A percentile compares a stretch with the other conserved stretches of the same genome.
Conservation (phyloP, 30 jellyfish, hydroid and myxozoan species). For the Mastigias papua region DNA sequence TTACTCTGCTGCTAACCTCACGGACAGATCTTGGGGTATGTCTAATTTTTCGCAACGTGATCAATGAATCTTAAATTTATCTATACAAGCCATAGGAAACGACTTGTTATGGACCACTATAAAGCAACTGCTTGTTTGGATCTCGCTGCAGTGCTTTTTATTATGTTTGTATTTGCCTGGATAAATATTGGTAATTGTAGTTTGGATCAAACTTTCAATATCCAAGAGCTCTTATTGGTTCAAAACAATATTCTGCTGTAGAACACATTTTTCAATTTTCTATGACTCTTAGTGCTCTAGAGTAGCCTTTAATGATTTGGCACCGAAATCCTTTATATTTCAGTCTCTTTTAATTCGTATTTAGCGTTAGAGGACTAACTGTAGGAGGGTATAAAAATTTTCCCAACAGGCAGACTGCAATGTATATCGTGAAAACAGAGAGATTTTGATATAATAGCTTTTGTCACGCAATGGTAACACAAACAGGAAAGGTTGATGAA, state of each 20-base stretch:
- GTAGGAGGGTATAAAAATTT: background rate
- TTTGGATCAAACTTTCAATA: background rate
- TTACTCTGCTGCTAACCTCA: conserved; percentile 93
- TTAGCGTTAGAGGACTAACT: background rate
- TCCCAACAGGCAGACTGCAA: background rate
- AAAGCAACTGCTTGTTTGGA: background rate
- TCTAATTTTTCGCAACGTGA: background rate
- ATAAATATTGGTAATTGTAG: background rate
- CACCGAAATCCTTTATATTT: background rate
- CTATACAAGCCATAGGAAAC: background rate
- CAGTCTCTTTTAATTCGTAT: too few relatives aligned
- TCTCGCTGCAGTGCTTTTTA: background rate
- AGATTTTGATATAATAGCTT: background rate
- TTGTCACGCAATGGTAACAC: background rate
- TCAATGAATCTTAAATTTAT: background rate
- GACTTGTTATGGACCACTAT: background rate
- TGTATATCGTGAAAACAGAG: background rate
- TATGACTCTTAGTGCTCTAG: background rate
- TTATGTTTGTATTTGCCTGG: background rate
- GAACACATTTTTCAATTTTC: background rate
- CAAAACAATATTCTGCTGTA: background rate
- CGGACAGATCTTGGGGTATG: conserved; percentile 98
- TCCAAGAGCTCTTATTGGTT: background rate
- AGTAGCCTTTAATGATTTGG: background rate
- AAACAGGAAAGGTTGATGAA: background rate